phyloP scores from a whole-genome alignment of 2,888 invertebrate species.

The Lapara coniferarum region DNA sequence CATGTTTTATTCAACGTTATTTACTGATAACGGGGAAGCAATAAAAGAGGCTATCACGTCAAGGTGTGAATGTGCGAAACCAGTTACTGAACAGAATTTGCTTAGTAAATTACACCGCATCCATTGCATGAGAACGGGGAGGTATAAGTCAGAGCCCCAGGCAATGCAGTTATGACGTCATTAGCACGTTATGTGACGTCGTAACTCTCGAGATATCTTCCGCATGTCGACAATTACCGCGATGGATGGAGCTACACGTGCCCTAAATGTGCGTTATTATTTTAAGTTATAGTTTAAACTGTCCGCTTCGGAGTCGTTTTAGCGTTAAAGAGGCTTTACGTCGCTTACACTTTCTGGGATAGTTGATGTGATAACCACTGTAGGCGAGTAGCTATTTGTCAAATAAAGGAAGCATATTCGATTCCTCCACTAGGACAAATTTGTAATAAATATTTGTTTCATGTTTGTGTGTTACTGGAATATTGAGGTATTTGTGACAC shows the following conservation, averaged over 20 bases:
- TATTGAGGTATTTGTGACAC: too few relatives aligned
- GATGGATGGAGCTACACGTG: constrained; percentile 71
- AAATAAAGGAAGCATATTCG: too few relatives aligned
- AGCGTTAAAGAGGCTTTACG: constrained; percentile 34
- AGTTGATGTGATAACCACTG: too few relatives aligned
- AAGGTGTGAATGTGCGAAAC: constrained; percentile 47
- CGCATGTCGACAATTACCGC: constrained; percentile 77
- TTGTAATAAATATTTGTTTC: too few relatives aligned
- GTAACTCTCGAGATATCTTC: constrained; percentile 77
- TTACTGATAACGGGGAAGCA: constrained; percentile 32
- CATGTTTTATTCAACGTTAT: constrained; percentile 38
- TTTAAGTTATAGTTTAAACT: constrained; percentile 48
- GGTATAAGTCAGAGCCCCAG: constrained; percentile 62
- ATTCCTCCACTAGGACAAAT: too few relatives aligned
- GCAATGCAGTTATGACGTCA: constrained; percentile 81
- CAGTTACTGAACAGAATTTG: constrained; percentile 51
- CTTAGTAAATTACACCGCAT: constrained; percentile 65
- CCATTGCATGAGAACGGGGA: constrained; percentile 51
- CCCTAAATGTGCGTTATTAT: constrained; percentile 65
- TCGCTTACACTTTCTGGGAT: neutral
- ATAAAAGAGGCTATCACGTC: constrained; percentile 34
- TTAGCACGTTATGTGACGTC: constrained; percentile 80
- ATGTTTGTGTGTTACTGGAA: too few relatives aligned
- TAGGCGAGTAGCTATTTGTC: too few relatives aligned
- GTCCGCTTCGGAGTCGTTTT: constrained; percentile 32